Evolutionary conservation across 2,888 invertebrate genomes (phyloP).

Genomic region (Eilema depressum): DNA sequence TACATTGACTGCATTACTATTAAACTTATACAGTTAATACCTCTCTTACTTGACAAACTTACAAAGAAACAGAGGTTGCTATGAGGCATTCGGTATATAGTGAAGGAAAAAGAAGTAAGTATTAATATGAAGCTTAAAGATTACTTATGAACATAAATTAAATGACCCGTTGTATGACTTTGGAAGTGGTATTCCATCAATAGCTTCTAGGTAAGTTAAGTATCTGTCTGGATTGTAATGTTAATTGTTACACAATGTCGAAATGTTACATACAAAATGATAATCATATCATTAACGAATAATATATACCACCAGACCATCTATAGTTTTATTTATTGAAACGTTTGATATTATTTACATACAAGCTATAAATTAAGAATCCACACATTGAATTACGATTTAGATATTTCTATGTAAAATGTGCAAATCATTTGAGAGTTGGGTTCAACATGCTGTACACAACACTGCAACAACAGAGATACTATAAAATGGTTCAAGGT

Average conservation of each 20-base stretch:
- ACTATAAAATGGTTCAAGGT: no score
- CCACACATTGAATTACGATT: not conserved
- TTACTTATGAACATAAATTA: not conserved
- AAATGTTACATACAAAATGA: no score
- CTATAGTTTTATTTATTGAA: not conserved
- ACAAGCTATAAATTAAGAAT: not conserved
- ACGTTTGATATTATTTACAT: not conserved
- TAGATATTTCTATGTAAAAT: not conserved
- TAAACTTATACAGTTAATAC: not conserved
- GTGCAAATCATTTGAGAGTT: not conserved
- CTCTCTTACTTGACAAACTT: no score
- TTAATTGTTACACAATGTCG: no score
- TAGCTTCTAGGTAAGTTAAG: not conserved
- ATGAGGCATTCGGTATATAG: no score
- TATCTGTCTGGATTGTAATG: no score
- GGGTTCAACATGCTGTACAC: not conserved
- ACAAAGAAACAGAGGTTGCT: no score
- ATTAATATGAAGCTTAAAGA: not conserved
- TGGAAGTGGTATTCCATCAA: not conserved
- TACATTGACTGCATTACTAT: not conserved
- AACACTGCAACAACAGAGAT: no score
- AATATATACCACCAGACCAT: not conserved
- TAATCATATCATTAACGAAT: no score
- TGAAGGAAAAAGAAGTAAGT: not conserved
- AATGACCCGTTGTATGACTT: slow-evolving; percentile 8